A percentile compares a stretch with the other conserved stretches of the same genome.
These are phyloP conservation scores for Drosophila histrio DNA, from an alignment of 2,888 invertebrate genomes.

Conservation along the genomic window DNA sequence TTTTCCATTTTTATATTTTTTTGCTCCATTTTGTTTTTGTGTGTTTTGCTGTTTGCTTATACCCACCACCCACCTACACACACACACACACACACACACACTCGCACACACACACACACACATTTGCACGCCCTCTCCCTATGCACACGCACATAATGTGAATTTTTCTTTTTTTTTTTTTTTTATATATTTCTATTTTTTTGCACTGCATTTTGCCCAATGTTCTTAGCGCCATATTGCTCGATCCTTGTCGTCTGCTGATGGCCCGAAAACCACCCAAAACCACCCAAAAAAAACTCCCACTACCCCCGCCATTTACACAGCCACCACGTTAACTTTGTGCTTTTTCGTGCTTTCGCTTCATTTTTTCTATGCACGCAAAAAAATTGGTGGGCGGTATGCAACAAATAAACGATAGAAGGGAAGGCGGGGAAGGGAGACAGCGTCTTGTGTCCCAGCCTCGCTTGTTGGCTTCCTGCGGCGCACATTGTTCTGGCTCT, in stretches of 20 bases:
- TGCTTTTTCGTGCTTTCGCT: constrained; percentile 76
- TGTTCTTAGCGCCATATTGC: constrained; percentile 77
- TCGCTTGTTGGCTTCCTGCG: constrained; percentile 32
- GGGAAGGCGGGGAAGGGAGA: neutral
- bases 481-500: constrained; percentile 51
- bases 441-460: constrained; percentile 50
- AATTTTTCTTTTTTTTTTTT: constrained; percentile 32
- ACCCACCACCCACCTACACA: constrained; percentile 29
- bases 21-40: constrained; percentile 82
- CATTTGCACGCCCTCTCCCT: constrained; percentile 45
- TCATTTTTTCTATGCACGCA: constrained; percentile 61
- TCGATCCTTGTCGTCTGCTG: constrained; percentile 41
- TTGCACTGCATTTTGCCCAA: constrained; percentile 72
- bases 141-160: constrained; percentile 64
- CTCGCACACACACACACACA: constrained; percentile 32
- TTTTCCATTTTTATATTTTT: constrained; percentile 62
- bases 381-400: constrained; percentile 16
- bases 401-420: constrained; percentile 58
- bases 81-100: constrained; percentile 28
- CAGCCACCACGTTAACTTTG: constrained; percentile 58
- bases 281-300: constrained; percentile 12
- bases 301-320: constrained; percentile 9
- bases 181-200: constrained; percentile 32
- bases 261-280: constrained; percentile 12
- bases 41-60: constrained; percentile 74